Percentiles rank a stretch among this genome's conserved stretches.
Conservation (phyloP, 2,797 vertebrate species). For the Leptodactylus fallax region DNA sequence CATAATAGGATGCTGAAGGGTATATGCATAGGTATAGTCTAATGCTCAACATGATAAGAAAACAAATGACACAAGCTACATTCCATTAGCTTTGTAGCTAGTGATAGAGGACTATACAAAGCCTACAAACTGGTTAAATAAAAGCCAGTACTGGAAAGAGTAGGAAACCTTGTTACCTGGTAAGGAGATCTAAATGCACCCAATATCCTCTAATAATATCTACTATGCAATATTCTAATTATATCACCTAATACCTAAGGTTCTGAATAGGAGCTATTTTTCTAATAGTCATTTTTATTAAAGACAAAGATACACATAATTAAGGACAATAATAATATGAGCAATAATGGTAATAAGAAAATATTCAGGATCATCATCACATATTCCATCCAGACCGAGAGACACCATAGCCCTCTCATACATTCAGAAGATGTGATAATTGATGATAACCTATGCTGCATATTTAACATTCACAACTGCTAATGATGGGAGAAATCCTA, state of each 20-base stretch:
- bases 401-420: neutral
- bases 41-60: conserved; percentile 11
- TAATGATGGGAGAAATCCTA: conserved; percentile 23
- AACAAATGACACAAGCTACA: conserved; percentile 1
- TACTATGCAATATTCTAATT: neutral
- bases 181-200: too few relatives aligned
- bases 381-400: neutral
- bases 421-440: neutral
- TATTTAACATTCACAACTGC: neutral
- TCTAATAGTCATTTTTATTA: too few relatives aligned
- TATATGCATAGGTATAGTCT: conserved; percentile 5
- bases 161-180: too few relatives aligned
- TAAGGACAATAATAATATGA: neutral
- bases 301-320: neutral
- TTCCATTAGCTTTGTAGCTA: conserved; percentile 2
- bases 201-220: neutral
- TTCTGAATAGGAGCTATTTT: neutral
- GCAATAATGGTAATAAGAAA: neutral
- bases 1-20: conserved; percentile 27
- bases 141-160: neutral
- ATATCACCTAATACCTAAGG: neutral
- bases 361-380: neutral
- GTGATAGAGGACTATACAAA: neutral
- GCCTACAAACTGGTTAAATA: neutral
- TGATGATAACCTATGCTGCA: neutral